Evolutionary conservation across 92 coral and sea anemone genomes (phyloP), one percentile per base, ranked within the genome.

Genomic region (Ricordea florida): DNA sequence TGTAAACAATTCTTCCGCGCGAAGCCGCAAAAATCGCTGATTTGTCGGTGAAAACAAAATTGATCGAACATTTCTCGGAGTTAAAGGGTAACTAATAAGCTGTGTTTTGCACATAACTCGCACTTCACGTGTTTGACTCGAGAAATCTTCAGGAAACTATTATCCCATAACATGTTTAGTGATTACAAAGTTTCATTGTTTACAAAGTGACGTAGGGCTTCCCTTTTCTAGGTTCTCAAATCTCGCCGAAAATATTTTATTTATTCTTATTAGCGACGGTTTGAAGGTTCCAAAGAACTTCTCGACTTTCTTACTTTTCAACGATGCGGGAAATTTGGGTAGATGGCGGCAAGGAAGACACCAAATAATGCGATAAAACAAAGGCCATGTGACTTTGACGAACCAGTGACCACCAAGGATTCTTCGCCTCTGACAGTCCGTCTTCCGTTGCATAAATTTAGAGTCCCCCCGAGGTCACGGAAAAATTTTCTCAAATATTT

Each of bases 311-410:
- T 51, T 6, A 33, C 38, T 22, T 13, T 23, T 60, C 33, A 44
- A 55, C 32, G 34, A 60, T 34, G 25, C 26, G 6, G 59, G 80
- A 73, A 73, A 59, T 31, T 59, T 13, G n/a, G 16, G 60, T 10
- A 29, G 44, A 52, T 21, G 28, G 20, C 32, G 18, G 41, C 77
- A 30, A 41, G 76, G 58, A 68, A 46, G 29, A 38, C 61, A 66
- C 43, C 48, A 69, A 65, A 37, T 48, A 63, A 48, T 65, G 44
- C 57, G 8, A 9, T 36, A 27, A 45, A 45, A 45, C 56, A 51
- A 34, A 35, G 68, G 58, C 86, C 91, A 86, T 86, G 91, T 86
- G 91, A 86, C 91, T 73, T 33, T 34, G 45, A 48, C 47, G 68
- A 79, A 42, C 87, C 77, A 67, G 82, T 59, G 80, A 62, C 62